These are phyloP conservation scores for Leptopterna dolabrata DNA, from an alignment of 2,888 invertebrate species.

Conservation along the genomic window DNA sequence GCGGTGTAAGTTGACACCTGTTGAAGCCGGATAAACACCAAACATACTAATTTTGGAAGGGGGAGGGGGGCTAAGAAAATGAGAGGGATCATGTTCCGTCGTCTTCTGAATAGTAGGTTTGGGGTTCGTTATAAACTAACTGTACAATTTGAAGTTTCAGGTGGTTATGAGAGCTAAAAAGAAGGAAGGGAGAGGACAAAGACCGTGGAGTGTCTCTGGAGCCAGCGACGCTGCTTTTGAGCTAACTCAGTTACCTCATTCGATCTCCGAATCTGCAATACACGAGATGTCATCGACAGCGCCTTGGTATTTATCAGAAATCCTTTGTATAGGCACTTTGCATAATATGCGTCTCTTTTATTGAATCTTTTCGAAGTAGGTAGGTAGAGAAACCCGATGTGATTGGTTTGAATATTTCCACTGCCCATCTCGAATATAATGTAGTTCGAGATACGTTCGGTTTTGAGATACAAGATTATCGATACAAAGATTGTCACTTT, in stretches of 20 bases:
- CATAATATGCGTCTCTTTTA: not conserved
- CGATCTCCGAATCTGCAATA: slow-evolving; percentile 89
- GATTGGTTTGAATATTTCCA: no score
- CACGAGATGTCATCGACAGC: slow-evolving; percentile 74
- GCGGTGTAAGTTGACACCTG: no score
- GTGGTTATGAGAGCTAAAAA: slow-evolving; percentile 76
- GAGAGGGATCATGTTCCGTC: no score
- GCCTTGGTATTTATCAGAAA: slow-evolving; percentile 46
- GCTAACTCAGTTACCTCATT: slow-evolving; percentile 70
- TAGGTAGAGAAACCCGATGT: no score
- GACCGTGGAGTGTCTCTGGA: slow-evolving; percentile 92
- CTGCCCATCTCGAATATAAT: no score
- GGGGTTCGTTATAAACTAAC: no score
- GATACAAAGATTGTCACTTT: no score
- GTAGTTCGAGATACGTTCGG: no score
- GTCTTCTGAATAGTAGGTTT: no score
- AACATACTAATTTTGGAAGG: not conserved
- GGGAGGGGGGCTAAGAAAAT: no score
- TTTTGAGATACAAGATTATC: no score
- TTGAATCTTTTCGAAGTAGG: not conserved
- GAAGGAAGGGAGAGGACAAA: slow-evolving; percentile 67
- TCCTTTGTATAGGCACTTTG: not conserved
- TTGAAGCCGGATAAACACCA: no score
- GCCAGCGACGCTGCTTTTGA: slow-evolving; percentile 65
- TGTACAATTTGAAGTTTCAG: slow-evolving; percentile 64